phyloP scores from a whole-genome alignment of 2,888 invertebrate genomes.

The Ochlodes sylvanus region DNA sequence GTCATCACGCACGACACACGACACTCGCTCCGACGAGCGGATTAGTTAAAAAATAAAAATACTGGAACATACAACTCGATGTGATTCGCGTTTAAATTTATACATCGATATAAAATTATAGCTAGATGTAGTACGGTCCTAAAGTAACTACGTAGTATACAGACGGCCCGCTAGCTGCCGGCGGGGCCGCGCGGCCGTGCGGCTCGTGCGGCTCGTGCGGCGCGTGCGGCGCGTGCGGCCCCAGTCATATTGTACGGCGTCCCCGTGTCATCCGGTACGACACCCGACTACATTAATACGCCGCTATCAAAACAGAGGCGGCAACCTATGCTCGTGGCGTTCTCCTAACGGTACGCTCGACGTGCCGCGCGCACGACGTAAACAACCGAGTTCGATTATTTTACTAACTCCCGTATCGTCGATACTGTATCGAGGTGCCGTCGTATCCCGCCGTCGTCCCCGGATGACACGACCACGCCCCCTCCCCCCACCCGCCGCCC shows the following conservation, averaged over 20 bases:
- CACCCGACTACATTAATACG: too few relatives aligned
- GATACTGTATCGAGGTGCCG: too few relatives aligned
- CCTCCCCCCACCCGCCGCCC: not conserved
- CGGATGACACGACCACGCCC: not conserved
- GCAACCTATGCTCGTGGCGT: too few relatives aligned
- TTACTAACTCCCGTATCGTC: too few relatives aligned
- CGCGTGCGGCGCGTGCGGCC: not conserved
- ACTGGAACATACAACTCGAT: conserved; percentile 50
- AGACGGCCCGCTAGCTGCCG: not conserved
- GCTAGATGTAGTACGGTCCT: conserved; percentile 30
- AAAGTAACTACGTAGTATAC: not conserved
- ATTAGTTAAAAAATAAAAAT: conserved; percentile 38
- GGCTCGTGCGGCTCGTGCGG: too few relatives aligned
- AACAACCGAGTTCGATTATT: too few relatives aligned
- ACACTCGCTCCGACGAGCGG: conserved; percentile 17
- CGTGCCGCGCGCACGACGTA: too few relatives aligned
- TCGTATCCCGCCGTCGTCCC: too few relatives aligned
- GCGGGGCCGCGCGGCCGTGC: not conserved
- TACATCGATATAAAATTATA: conserved; percentile 50
- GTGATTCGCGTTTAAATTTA: conserved; percentile 60
- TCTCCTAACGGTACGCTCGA: too few relatives aligned
- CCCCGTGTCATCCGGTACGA: not conserved
- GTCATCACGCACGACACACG: conserved; percentile 4
- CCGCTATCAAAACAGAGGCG: too few relatives aligned
- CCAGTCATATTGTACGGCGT: not conserved